Evolutionary conservation across 2,888 invertebrate genomes (phyloP), one percentile per base, ranked within the genome.

Genomic region (Gymnosoma rotundatum): DNA sequence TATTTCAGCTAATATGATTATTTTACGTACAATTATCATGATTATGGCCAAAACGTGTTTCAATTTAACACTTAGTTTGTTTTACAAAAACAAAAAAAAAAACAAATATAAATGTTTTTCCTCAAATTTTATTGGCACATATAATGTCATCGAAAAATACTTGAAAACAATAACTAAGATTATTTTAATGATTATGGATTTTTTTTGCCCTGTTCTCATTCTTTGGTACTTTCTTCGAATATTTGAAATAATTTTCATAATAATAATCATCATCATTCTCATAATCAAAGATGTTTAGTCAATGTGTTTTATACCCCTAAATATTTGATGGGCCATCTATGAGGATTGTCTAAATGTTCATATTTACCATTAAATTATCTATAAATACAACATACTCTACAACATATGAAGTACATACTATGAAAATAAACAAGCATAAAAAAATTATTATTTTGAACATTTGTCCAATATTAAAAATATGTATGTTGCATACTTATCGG

Each of bases 361-460:
- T 84, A 84, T 84, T 84, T 78, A 81, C 73, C 84, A 84, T 84
- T 74, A 84, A 84, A 84, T 81, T 84, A 84, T 84, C 64, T 76
- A 58, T 20, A 21, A 61, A 73, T 58, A 70, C 32, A 66, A 50
- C 32, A 32, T 32, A 32, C 32, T 48, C 9, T 21, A 42, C 18
- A 18, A 32, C 16, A 38, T 56, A 12, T 16, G 45, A 32, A 32
- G 7, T 32, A n/a, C n/a, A n/a, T n/a, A 38, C 7, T n/a, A 7
- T n/a, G 48, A n/a, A 52, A 61, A 36, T 21, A 50, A 48, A 16
- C 9, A 48, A 12, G 42, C 45, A 64, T 70, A 75, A 52, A 67
- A 76, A 60, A 52, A 78, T 69, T 52, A 78, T 69, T 78, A 78
- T 83, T 74, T 78, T 78, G 64, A 78, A 79, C 70, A 83, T 79